Base-by-base conservation (phyloP, 2,888 invertebrate genomes). In the Napeogenes sylphis region DNA sequence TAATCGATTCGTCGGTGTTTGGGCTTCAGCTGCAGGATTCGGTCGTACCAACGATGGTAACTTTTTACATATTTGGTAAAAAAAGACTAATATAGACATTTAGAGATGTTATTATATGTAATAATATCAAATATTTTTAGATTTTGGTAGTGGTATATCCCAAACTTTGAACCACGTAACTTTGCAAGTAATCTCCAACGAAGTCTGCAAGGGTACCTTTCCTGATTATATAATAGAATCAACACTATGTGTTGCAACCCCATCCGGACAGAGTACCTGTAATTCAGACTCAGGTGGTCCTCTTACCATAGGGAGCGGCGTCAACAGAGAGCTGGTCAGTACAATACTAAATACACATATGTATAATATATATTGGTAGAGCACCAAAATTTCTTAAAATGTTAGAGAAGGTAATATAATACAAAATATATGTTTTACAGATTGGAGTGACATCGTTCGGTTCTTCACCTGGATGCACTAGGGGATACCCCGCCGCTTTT, bases 401-500 rank as follows among this genome's bases (percentile, higher is more conserved):
- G 21, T 21, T 21, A 21, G 45, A 12, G 5, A 47, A 47, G 4
- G 21, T 21, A n/a, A 6, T 4, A 2, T 35, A 35, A 5, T 5
- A 35, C 6, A 35, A 35, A 35, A 35, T 35, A 4, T 35, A 35
- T 68, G 14, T 51, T 30, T 55, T 45, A 21, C 64, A 71, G 71
- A 66, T 70, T 45, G 72, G 71, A 46, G 47, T 71, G 4, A 59
- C 65, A 13, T 72, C 71, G 13, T 74, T 74, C 66, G 73, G 69
- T 14, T 64, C 71, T 32, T 56, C 62, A 4, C 55, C 35, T 32
- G 74, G 74, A n/a, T 76, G 76, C 65, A 59, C 69, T 46, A 59
- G 56, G 2, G 71, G 71, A 14, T 60, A 71, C 47, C 75, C 76
- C n/a, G 71, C 74, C 21, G 74, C 67, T 2, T 75, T 71, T 69